Conservation (phyloP, 2,797 vertebrate species). For the Falco concolor region DNA sequence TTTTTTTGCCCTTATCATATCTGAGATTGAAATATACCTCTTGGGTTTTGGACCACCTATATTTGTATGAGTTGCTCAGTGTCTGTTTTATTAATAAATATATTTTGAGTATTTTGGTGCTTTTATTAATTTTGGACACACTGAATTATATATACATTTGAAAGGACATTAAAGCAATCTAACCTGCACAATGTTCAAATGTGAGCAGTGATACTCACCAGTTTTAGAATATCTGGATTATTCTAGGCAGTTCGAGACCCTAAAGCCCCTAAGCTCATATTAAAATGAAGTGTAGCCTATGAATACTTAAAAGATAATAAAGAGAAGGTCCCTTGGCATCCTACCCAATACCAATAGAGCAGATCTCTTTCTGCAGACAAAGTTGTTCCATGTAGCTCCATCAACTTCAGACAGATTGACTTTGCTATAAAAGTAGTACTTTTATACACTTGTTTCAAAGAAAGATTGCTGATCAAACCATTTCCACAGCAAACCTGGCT, state of each 20-base stretch:
- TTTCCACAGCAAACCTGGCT: neutral
- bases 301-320: neutral
- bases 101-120: slow-evolving; percentile 8
- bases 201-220: neutral
- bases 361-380: neutral
- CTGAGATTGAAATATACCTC: neutral
- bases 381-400: neutral
- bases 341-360: neutral
- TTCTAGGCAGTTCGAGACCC: neutral
- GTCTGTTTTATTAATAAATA: slow-evolving; percentile 45
- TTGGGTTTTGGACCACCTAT: neutral
- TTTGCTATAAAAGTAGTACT: neutral
- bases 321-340: neutral
- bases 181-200: neutral
- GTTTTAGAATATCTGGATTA: neutral
- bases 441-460: neutral
- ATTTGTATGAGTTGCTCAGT: neutral
- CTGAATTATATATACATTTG: neutral
- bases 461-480: neutral
- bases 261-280: neutral
- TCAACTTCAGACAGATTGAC: neutral
- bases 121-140: neutral
- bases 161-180: neutral
- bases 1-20: neutral
- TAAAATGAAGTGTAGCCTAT: neutral